Base-by-base conservation (phyloP, 2,113 vertebrate species). In the Nerophis ophidion region DNA sequence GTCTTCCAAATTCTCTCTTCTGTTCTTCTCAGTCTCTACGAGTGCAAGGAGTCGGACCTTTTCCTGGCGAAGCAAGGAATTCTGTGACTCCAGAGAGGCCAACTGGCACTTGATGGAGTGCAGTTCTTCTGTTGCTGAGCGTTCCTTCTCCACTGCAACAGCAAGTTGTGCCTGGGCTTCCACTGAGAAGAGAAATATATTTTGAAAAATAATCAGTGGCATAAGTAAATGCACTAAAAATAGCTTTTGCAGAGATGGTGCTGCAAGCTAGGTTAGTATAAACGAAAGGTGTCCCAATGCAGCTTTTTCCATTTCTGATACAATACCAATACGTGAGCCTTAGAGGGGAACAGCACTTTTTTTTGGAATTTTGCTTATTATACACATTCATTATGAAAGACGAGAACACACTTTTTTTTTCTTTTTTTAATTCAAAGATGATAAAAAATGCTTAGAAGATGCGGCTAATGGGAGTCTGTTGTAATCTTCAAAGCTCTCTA, bases 161-260 rank as follows among this genome's bases (percentile, higher is more conserved):
- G 96, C 96, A 67, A 98, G 84, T 79, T 95, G 93, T 19, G 92
- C 80, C 77, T 99, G 94, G 17, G 95, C 91, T 47, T 98, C 95
- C 59, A 82, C 97, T 99, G 80, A 51, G 10, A 44, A 51, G 16
- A 50, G 46, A 42, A 16, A 0, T 7, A 5, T 4, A 9, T 26
- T 26, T 26, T 26, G 12, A 10, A 26, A 9, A 6, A 56, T 3
- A 40, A 55, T 40, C 38, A 40, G 16, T 17, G n/a, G 40, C 13
- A 8, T 38, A n/a, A 8, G 35, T 9, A n/a, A 56, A 16, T 1
- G 5, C n/a, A 19, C 7, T 40, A 12, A 14, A n/a, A n/a, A 6
- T 48, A n/a, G 3, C 7, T 17, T 14, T 48, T 48, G 47, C 47
- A 14, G 15, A n/a, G 14, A n/a, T 0, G 9, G 38, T 9, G 38